These are phyloP conservation scores for Pantherophis alleghaniensis DNA, from an alignment of 2,797 vertebrate genomes.

Conservation along the genomic window DNA sequence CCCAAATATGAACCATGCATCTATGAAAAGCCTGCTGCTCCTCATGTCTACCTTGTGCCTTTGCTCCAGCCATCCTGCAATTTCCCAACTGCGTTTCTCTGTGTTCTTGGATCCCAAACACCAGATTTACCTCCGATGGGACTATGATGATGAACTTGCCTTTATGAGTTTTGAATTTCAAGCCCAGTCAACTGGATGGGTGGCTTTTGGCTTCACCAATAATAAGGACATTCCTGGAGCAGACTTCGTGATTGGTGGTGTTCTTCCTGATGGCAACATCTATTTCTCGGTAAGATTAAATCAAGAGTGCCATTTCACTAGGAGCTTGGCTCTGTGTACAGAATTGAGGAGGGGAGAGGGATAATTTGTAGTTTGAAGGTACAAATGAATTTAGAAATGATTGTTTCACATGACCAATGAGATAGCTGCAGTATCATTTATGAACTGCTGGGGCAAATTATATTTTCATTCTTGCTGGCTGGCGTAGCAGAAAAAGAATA, in stretches of 20 bases:
- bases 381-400: not conserved
- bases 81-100: conserved; percentile 65
- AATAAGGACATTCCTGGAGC: conserved; percentile 68
- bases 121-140: conserved; percentile 70
- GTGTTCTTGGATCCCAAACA: conserved; percentile 68
- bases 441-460: not conserved
- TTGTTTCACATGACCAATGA: not conserved
- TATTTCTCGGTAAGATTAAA: conserved; percentile 78
- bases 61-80: conserved; percentile 12
- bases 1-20: not conserved
- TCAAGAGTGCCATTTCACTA: not conserved
- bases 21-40: conserved; percentile 41
- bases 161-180: conserved; percentile 73
- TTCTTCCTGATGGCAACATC: conserved; percentile 58
- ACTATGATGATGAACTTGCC: conserved; percentile 67
- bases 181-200: conserved; percentile 75
- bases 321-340: not conserved
- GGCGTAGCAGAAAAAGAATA: not conserved
- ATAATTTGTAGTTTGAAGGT: not conserved
- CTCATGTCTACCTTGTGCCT: conserved; percentile 43
- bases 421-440: not conserved
- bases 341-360: not conserved
- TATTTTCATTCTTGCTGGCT: not conserved
- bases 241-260: conserved; percentile 77
- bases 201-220: conserved; percentile 76